A percentile compares a stretch with the other conserved stretches of the same genome.
Evolutionary conservation across 1,140 invertebrate species (phyloP).

Genomic region (Formica selysi): DNA sequence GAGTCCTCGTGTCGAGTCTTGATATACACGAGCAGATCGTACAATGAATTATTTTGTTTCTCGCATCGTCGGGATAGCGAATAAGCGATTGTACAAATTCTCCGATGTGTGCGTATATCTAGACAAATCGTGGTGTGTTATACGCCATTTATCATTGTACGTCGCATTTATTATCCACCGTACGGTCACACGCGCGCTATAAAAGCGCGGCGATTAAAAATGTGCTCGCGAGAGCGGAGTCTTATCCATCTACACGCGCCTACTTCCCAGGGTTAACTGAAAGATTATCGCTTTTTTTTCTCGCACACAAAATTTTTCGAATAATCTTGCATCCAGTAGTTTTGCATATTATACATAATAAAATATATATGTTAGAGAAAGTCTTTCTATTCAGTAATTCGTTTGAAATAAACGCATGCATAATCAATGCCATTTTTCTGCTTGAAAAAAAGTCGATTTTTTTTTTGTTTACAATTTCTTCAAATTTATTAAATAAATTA

Average conservation of each 20-base stretch:
- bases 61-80: not conserved
- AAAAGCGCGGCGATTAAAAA: slow-evolving; percentile 43
- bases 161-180: slow-evolving; percentile 37
- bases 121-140: slow-evolving; percentile 10
- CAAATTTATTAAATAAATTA: not conserved
- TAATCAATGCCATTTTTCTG: not conserved
- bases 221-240: not conserved
- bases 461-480: not conserved
- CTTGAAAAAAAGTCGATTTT: not conserved
- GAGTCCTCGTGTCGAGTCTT: not conserved
- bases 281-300: not conserved
- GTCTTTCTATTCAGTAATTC: not conserved
- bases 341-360: not conserved
- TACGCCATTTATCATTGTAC: slow-evolving; percentile 31
- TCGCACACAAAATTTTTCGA: not conserved
- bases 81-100: slow-evolving; percentile 15
- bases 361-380: not conserved
- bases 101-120: not conserved
- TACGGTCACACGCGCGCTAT: slow-evolving; percentile 24
- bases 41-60: not conserved
- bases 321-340: not conserved
- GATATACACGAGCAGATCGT: not conserved
- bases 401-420: not conserved
- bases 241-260: slow-evolving; percentile 1
- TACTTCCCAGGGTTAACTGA: not conserved